Evolutionary conservation across 2,113 vertebrate genomes (phyloP).

Genomic region (Coracopsis vasa): DNA sequence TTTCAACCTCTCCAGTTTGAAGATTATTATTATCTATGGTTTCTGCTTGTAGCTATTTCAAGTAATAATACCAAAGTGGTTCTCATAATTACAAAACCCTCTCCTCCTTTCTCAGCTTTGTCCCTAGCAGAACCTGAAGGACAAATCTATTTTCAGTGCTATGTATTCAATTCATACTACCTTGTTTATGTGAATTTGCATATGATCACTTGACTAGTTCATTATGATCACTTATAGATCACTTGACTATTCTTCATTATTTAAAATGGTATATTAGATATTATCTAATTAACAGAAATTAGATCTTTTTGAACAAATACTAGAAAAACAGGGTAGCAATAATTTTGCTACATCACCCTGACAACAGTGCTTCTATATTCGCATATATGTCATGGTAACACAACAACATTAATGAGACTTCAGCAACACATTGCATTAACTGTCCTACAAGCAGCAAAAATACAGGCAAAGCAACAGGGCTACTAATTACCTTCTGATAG

Average conservation of each 20-base stretch:
- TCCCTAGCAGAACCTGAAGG: slow-evolving; percentile 3
- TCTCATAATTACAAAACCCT: slow-evolving; percentile 22
- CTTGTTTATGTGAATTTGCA: not conserved
- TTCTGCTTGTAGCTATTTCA: slow-evolving; percentile 42
- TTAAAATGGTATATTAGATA: not conserved
- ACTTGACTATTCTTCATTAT: not conserved
- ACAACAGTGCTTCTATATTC: not conserved
- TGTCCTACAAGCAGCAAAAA: not conserved
- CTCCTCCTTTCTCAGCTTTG: not conserved
- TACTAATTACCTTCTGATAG: not conserved
- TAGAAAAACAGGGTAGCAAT: not conserved
- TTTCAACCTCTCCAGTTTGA: slow-evolving; percentile 36
- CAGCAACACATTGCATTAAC: not conserved
- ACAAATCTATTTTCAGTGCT: slow-evolving; percentile 1
- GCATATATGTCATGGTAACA: not conserved
- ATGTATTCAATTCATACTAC: not conserved
- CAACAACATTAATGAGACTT: not conserved
- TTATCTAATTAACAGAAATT: not conserved
- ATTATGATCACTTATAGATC: not conserved
- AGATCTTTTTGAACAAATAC: not conserved
- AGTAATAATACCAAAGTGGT: slow-evolving; percentile 14
- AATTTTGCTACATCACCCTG: not conserved
- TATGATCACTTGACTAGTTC: not conserved
- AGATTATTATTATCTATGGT: slow-evolving; percentile 31
- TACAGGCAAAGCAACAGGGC: not conserved